phyloP scores from a whole-genome alignment of 2,888 invertebrate genomes.

The Platycnemis pennipes region DNA sequence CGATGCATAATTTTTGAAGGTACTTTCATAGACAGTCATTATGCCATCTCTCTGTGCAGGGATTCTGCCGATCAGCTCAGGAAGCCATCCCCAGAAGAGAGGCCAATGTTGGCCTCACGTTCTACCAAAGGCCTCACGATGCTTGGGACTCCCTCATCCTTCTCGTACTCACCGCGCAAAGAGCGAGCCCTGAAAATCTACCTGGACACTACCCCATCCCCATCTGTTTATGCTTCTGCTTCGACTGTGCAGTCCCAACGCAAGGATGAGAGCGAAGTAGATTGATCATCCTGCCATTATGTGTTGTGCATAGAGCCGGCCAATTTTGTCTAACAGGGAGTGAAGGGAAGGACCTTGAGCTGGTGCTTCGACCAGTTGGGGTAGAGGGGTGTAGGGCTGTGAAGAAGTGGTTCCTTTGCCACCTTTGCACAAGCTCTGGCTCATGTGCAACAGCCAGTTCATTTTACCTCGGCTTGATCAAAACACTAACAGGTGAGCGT shows the following conservation, averaged over 20 bases:
- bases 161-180: slow-evolving; percentile 83
- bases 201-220: slow-evolving; percentile 80
- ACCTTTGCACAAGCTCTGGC: slow-evolving; percentile 37
- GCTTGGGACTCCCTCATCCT: slow-evolving; percentile 72
- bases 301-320: slow-evolving; percentile 42
- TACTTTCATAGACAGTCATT: too few relatives aligned
- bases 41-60: slow-evolving; percentile 77
- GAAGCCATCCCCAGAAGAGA: slow-evolving; percentile 83
- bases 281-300: slow-evolving; percentile 69
- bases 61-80: slow-evolving; percentile 83
- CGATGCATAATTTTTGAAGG: too few relatives aligned
- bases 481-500: background rate
- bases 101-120: slow-evolving; percentile 77
- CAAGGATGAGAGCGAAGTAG: slow-evolving; percentile 70
- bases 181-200: slow-evolving; percentile 88
- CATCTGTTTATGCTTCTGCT: slow-evolving; percentile 30
- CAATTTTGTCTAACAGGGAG: slow-evolving; percentile 35
- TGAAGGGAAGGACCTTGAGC: background rate
- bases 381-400: background rate
- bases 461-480: background rate
- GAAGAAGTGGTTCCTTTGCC: slow-evolving; percentile 45
- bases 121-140: background rate
- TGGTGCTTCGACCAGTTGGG: background rate
- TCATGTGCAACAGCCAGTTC: slow-evolving; percentile 8
- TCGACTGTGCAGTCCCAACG: slow-evolving; percentile 15